These are phyloP conservation scores for Xenopus petersii DNA, from an alignment of 2,797 vertebrate genomes.

Conservation along the genomic window DNA sequence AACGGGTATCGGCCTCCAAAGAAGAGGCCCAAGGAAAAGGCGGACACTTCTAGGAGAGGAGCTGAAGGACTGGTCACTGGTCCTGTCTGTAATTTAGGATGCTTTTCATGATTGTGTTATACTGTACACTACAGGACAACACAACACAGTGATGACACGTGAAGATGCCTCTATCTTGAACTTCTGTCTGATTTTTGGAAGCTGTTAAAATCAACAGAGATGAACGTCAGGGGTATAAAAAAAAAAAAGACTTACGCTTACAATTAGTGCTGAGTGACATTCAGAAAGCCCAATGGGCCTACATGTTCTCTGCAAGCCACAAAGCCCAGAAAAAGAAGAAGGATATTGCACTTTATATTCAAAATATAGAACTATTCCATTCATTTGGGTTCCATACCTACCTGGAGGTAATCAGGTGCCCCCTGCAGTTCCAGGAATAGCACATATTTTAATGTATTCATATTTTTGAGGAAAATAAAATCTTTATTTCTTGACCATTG, in stretches of 20 bases:
- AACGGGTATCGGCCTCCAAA: background rate
- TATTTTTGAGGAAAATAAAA: constrained; percentile 83
- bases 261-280: background rate
- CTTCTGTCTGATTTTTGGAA: background rate
- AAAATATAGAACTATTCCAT: background rate
- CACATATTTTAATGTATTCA: constrained; percentile 64
- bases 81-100: background rate
- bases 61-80: background rate
- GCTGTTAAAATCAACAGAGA: background rate
- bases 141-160: background rate
- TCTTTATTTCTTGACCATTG: constrained; percentile 25
- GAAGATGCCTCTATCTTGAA: background rate
- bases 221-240: background rate
- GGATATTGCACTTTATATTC: constrained; percentile 33
- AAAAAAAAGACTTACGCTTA: too few relatives aligned
- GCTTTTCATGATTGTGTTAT: background rate
- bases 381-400: background rate
- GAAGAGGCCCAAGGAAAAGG: constrained; percentile 2
- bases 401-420: constrained; percentile 1
- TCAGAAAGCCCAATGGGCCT: background rate
- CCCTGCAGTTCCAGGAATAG: background rate
- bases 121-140: background rate
- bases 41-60: background rate
- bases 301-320: background rate
- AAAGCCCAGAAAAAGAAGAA: background rate